Evolutionary conservation across 2,113 vertebrate genomes (phyloP).

Genomic region (Pituophis catenifer): DNA sequence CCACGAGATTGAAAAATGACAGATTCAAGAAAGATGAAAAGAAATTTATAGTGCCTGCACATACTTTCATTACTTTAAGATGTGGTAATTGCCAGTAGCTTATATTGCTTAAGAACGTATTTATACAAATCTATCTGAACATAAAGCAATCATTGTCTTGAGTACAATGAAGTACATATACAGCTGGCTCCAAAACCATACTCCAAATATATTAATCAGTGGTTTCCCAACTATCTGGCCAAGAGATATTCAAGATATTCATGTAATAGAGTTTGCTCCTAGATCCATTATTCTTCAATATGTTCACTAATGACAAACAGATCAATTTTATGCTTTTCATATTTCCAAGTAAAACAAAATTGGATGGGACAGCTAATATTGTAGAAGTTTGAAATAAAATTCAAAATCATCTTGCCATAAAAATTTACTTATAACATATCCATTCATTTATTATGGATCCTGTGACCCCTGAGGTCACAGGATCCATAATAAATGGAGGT

Average conservation of each 20-base stretch:
- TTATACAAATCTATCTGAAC: not conserved
- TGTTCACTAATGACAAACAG: not conserved
- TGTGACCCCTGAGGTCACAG: no score
- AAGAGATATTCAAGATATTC: not conserved
- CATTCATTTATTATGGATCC: not conserved
- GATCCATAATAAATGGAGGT: no score
- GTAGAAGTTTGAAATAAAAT: not conserved
- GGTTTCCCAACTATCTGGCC: not conserved
- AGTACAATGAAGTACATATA: not conserved
- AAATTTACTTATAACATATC: not conserved
- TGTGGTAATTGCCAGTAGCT: not conserved
- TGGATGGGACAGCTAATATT: not conserved
- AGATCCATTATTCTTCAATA: not conserved
- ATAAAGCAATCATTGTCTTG: not conserved
- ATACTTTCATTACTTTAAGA: not conserved
- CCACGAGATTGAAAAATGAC: not conserved
- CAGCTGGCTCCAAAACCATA: not conserved
- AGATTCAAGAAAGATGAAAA: not conserved
- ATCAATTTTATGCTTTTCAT: not conserved
- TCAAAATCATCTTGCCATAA: not conserved
- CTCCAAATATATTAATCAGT: not conserved
- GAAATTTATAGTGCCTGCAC: not conserved
- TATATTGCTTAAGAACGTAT: not conserved
- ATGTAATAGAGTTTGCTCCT: not conserved
- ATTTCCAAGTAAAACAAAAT: not conserved